These are phyloP conservation scores for Drosophila ironensis DNA, from an alignment of 1,140 invertebrate species.

Conservation along the genomic window DNA sequence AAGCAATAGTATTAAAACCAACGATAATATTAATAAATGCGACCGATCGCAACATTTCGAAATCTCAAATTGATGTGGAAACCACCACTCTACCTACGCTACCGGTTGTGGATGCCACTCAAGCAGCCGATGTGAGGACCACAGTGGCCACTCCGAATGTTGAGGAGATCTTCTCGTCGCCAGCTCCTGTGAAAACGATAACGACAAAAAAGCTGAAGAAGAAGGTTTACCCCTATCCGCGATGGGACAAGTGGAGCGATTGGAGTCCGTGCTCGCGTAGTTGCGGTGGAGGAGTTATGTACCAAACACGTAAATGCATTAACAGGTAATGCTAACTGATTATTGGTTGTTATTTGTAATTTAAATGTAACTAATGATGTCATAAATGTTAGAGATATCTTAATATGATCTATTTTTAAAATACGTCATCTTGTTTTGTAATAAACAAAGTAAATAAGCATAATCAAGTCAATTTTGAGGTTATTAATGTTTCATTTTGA, in stretches of 20 bases:
- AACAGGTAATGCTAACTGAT: constrained; percentile 71
- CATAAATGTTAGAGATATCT: too few relatives aligned
- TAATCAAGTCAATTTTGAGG: too few relatives aligned
- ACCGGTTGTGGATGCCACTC: neutral
- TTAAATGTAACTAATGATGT: neutral
- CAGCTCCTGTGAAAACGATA: constrained; percentile 6
- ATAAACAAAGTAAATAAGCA: too few relatives aligned
- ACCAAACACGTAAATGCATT: constrained; percentile 84
- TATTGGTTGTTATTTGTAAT: neutral
- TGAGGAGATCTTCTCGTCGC: neutral
- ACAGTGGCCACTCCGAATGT: neutral
- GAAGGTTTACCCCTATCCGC: constrained; percentile 72
- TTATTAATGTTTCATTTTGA: too few relatives aligned
- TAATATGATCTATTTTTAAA: too few relatives aligned
- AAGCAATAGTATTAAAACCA: constrained; percentile 26
- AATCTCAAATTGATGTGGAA: neutral
- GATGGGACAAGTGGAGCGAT: constrained; percentile 90
- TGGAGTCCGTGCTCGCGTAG: constrained; percentile 90
- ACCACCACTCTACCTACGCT: neutral
- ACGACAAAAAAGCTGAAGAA: constrained; percentile 45
- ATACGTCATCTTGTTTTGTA: too few relatives aligned
- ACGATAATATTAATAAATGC: constrained; percentile 31
- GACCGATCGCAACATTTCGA: neutral
- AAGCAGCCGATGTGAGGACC: neutral
- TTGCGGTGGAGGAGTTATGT: constrained; percentile 92